Evolutionary conservation across 2,797 vertebrate genomes (phyloP).

Genomic region (Tragopan temminckii): DNA sequence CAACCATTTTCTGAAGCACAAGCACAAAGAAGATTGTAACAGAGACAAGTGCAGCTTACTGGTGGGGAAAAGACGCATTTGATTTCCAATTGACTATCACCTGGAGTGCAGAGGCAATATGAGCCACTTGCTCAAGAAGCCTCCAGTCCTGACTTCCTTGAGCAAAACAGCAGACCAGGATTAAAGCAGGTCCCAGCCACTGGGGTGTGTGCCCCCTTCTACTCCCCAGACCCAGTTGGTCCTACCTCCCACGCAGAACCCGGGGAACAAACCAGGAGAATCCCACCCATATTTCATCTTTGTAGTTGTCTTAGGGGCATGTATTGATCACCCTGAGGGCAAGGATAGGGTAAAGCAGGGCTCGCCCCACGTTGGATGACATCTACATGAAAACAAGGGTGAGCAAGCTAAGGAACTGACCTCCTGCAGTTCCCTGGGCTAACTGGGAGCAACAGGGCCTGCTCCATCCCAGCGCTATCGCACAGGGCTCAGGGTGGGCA

Average conservation of each 20-base stretch:
- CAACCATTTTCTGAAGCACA: constrained; percentile 22
- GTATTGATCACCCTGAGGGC: accelerated
- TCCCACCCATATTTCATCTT: neutral
- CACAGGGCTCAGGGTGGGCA: neutral
- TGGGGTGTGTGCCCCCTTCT: neutral
- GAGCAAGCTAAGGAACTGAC: neutral
- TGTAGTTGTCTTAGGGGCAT: neutral
- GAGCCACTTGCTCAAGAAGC: neutral
- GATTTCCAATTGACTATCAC: neutral
- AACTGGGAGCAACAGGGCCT: neutral
- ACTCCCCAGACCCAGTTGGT: neutral
- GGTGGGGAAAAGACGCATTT: neutral
- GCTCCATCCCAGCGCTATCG: neutral
- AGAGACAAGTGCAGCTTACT: constrained; percentile 28
- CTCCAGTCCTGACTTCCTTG: neutral
- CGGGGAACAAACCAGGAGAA: neutral
- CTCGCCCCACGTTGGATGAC: neutral
- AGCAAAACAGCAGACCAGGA: neutral
- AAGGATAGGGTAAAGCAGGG: neutral
- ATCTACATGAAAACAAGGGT: neutral
- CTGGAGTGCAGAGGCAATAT: neutral
- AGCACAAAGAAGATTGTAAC: constrained; percentile 13
- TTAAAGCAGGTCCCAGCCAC: neutral
- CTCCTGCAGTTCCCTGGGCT: neutral
- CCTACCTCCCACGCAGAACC: neutral